phyloP scores from a whole-genome alignment of 2,888 invertebrate genomes.

The Protonemura montana region DNA sequence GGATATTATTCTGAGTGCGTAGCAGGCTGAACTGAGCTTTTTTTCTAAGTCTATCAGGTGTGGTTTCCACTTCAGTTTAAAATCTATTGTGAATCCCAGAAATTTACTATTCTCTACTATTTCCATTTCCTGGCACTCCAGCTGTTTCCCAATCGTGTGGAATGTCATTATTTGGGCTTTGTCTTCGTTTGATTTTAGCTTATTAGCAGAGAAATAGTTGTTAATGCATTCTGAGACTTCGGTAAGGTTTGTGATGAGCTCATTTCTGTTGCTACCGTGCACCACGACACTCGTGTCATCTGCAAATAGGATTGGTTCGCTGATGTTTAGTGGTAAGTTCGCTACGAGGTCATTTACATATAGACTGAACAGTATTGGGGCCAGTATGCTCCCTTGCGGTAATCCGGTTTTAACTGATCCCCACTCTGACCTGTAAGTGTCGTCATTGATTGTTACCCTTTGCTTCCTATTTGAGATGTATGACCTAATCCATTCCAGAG shows the following conservation, averaged over 20 bases:
- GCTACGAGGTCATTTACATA: neutral
- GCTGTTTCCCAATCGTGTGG: neutral
- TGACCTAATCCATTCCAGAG: neutral
- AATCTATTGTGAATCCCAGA: constrained; percentile 10
- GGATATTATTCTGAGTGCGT: neutral
- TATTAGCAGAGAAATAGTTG: neutral
- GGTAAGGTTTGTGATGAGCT: neutral
- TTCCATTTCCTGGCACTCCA: neutral
- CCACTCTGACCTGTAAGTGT: neutral
- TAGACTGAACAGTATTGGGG: constrained; percentile 17
- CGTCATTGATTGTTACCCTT: constrained; percentile 15
- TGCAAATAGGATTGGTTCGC: constrained; percentile 8
- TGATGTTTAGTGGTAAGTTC: neutral
- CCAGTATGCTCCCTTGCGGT: constrained; percentile 16
- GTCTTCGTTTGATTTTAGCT: neutral
- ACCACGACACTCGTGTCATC: constrained; percentile 27
- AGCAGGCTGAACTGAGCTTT: neutral
- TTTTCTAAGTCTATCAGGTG: neutral
- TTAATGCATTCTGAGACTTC: neutral
- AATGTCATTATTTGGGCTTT: neutral
- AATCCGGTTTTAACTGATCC: neutral
- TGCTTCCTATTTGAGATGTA: constrained; percentile 21
- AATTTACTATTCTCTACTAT: neutral
- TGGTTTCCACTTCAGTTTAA: constrained; percentile 1
- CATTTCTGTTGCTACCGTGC: neutral